These are phyloP conservation scores for Polylopha cassiicola DNA, from an alignment of 2,888 invertebrate genomes.

Conservation along the genomic window DNA sequence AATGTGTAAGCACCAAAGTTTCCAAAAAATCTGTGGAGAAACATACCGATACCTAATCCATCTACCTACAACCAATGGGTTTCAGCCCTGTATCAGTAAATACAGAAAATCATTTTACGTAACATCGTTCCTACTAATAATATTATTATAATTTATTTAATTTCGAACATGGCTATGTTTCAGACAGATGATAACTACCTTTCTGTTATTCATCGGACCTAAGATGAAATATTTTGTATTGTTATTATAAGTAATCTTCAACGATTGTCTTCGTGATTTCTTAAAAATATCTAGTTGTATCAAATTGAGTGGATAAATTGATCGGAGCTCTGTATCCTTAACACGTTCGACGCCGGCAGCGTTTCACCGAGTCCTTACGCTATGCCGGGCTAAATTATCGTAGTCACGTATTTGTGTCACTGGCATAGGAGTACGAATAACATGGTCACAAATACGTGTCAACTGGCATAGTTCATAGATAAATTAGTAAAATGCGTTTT, in stretches of 20 bases:
- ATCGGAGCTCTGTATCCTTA: conserved; percentile 29
- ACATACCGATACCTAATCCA: too few relatives aligned
- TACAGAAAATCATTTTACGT: conserved; percentile 25
- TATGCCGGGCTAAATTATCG: too few relatives aligned
- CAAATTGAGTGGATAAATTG: conserved; percentile 27
- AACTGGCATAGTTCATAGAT: too few relatives aligned
- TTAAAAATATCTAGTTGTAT: conserved; percentile 71
- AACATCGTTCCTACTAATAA: conserved; percentile 23
- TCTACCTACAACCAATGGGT: too few relatives aligned
- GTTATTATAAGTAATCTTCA: conserved; percentile 77
- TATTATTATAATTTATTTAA: too few relatives aligned
- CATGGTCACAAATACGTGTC: too few relatives aligned
- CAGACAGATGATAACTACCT: conserved; percentile 68
- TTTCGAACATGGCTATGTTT: too few relatives aligned
- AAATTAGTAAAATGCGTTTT: too few relatives aligned
- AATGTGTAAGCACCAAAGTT: conserved; percentile 77
- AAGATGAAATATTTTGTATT: conserved; percentile 81
- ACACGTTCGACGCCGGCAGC: not conserved
- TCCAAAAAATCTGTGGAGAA: conserved; percentile 73
- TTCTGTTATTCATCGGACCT: conserved; percentile 75
- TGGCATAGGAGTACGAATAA: too few relatives aligned
- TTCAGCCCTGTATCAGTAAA: too few relatives aligned
- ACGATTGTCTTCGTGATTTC: conserved; percentile 72
- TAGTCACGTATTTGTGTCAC: too few relatives aligned
- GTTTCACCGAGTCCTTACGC: too few relatives aligned